Evolutionary conservation across 2,797 vertebrate genomes (phyloP), one percentile per base, ranked within the genome.

Genomic region (Spizella passerina): DNA sequence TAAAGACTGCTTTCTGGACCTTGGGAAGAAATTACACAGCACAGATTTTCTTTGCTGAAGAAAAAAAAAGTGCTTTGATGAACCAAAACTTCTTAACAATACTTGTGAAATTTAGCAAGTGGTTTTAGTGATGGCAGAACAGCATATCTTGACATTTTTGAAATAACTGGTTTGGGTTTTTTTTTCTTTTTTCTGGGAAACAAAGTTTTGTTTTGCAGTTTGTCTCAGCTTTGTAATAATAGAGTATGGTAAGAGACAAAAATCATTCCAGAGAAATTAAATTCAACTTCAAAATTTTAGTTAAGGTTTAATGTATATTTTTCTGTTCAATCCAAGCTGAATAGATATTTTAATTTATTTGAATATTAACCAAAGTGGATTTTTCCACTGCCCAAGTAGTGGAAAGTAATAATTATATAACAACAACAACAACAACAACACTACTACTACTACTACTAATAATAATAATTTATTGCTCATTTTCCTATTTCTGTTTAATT

Each of bases 121-220:
- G 78, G 41, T 79, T 92, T 87, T 89, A 68, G 81, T 17, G 8
- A 55, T 0, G 1, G 56, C 60, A 57, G 52, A 85, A 66, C 20
- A 50, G 39, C 43, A 30, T 77, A 80, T 78, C 84, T 39, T 53
- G 57, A 85, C 21, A 68, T 85, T 81, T 93, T 68, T 7, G 0
- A 50, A 91, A 64, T 89, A 88, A 73, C 24, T 2, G 1, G 30
- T 3, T 53, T 55, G 30, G 50, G 6, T 49, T 7, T 3, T 8
- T 19, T 49, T 50, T 49, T 27, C 76, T 93, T 90, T 86, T 41
- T 4, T 1, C 50, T 86, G 63, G 24, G 75, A 91, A 73, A 82
- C 56, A 46, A 84, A 46, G 20, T 57, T 96, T 80, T 77, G 20
- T 73, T 82, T 84, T 91, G 55, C 52, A 95, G 85, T 77, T 90